A percentile compares a stretch with the other conserved stretches of the same genome.
These are phyloP conservation scores for Morone chrysops DNA, from an alignment of 2,113 vertebrate species.

Conservation along the genomic window DNA sequence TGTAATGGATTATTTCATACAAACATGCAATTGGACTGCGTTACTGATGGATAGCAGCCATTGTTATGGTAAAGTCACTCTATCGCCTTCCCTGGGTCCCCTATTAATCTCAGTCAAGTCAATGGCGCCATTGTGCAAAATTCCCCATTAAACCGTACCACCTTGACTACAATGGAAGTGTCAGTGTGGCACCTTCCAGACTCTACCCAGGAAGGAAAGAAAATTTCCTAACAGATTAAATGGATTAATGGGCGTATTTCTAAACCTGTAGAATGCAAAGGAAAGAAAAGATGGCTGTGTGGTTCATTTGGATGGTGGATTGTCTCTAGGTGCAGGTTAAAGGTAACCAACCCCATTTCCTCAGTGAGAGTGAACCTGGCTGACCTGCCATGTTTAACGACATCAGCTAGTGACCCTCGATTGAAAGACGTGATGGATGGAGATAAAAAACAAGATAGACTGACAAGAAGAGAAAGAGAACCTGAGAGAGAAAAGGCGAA, in stretches of 20 bases:
- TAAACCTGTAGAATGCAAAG: constrained; percentile 17
- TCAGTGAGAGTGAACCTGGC: constrained; percentile 20
- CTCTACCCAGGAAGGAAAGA: constrained; percentile 15
- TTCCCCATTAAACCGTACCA: constrained; percentile 67
- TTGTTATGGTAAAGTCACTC: constrained; percentile 77
- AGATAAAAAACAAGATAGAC: constrained; percentile 3
- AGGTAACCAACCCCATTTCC: constrained; percentile 63
- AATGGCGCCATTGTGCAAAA: constrained; percentile 68
- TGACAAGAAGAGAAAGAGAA: background rate
- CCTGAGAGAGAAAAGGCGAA: constrained; percentile 1
- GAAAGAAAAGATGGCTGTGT: constrained; percentile 22
- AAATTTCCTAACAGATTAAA: constrained; percentile 47
- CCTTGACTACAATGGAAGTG: constrained; percentile 66
- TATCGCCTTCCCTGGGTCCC: constrained; percentile 40
- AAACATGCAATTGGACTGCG: constrained; percentile 69
- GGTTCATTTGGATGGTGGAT: constrained; percentile 29
- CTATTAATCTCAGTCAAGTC: constrained; percentile 78
- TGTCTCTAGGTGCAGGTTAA: constrained; percentile 40
- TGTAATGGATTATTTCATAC: constrained; percentile 78
- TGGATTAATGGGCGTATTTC: constrained; percentile 49
- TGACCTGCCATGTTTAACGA: constrained; percentile 45
- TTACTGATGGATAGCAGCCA: constrained; percentile 74
- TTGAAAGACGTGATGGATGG: constrained; percentile 10
- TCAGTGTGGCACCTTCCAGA: constrained; percentile 48
- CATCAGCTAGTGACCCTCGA: constrained; percentile 31